Evolutionary conservation across 2,888 invertebrate genomes (phyloP).

Genomic region (Beris morrisii): DNA sequence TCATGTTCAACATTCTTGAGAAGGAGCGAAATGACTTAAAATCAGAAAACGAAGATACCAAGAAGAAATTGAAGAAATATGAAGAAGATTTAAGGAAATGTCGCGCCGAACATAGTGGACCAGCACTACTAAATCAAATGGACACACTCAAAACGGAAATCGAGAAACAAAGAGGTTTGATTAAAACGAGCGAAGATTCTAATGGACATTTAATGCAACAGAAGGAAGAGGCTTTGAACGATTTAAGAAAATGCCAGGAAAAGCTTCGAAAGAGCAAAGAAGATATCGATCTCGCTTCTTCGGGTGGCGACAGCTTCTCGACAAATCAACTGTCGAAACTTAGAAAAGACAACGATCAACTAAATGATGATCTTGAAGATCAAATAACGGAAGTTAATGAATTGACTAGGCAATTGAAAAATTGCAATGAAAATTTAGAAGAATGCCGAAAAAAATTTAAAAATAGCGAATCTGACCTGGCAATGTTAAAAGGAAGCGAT

Average conservation of each 20-base stretch:
- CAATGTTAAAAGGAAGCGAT: too few species aligned
- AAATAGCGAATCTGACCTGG: not conserved
- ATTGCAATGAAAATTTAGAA: not conserved
- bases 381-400: not conserved
- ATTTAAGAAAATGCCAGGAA: not conserved
- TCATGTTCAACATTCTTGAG: not conserved
- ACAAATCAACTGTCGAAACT: constrained; percentile 3
- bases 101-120: not conserved
- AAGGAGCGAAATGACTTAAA: constrained; percentile 1
- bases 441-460: not conserved
- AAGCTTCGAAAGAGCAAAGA: not conserved
- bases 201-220: not conserved
- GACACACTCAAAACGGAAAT: not conserved
- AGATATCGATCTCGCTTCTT: not conserved
- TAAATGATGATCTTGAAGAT: not conserved
- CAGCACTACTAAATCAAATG: not conserved
- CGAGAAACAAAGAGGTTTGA: not conserved
- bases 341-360: constrained; percentile 1
- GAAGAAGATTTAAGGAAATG: not conserved
- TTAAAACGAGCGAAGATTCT: not conserved
- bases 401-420: not conserved
- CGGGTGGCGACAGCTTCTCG: not conserved
- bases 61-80: not conserved
- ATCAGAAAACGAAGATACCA: not conserved
- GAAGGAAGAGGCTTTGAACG: not conserved